phyloP scores from a whole-genome alignment of 1,140 invertebrate species.

The Diorhabda carinulata region DNA sequence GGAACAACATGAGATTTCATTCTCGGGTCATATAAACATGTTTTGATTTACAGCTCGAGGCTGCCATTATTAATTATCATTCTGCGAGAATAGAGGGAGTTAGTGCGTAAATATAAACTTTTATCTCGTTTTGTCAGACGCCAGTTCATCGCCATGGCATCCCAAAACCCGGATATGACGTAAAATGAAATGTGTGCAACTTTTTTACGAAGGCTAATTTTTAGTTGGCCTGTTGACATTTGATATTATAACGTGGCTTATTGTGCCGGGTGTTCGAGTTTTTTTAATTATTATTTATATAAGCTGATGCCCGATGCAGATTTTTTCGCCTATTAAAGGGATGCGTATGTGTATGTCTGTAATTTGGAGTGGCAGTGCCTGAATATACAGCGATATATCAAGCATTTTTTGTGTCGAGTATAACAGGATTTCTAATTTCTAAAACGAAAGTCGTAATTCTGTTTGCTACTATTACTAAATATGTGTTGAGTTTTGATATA shows the following conservation, averaged over 20 bases:
- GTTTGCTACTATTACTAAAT: too few species aligned
- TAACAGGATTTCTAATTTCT: too few species aligned
- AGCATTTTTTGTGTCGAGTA: background rate
- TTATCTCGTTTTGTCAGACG: conserved; percentile 2
- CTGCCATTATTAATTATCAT: conserved; percentile 2
- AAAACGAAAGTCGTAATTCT: too few species aligned
- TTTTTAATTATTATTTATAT: conserved; percentile 2
- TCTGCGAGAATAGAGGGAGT: background rate
- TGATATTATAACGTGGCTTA: background rate
- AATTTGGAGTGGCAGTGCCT: background rate
- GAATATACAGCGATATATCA: background rate
- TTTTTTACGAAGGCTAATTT: conserved; percentile 1
- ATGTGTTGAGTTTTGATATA: too few species aligned
- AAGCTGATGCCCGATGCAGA: background rate
- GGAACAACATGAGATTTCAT: background rate
- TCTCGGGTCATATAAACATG: background rate
- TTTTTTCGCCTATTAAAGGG: background rate
- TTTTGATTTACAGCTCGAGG: background rate
- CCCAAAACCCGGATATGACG: background rate
- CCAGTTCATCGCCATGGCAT: background rate
- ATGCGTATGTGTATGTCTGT: background rate
- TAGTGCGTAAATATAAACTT: conserved; percentile 1
- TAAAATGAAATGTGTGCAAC: conserved; percentile 2
- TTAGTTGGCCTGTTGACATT: background rate
- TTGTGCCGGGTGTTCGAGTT: background rate